A percentile compares a stretch with the other conserved stretches of the same genome.
Evolutionary conservation across 1,140 invertebrate genomes (phyloP).

Genomic region (Bactericera cockerelli): DNA sequence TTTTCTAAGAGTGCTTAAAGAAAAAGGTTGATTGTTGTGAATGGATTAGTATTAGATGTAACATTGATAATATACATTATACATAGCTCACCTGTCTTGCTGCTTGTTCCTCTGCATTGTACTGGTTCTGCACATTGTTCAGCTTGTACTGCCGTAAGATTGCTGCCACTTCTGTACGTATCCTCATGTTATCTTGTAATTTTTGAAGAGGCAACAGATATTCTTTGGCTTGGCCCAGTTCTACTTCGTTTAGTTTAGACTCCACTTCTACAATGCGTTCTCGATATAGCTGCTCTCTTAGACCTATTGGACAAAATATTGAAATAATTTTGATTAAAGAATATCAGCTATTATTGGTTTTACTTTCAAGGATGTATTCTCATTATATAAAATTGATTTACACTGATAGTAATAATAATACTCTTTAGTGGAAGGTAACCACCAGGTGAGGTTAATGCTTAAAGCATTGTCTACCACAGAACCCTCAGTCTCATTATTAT

Average conservation of each 20-base stretch:
- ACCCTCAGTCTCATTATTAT: too few species aligned
- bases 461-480: too few species aligned
- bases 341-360: neutral
- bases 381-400: neutral
- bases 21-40: too few species aligned
- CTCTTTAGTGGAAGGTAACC: conserved; percentile 11
- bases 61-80: too few species aligned
- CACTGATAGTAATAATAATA: too few species aligned
- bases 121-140: conserved; percentile 75
- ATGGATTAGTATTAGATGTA: too few species aligned
- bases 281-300: conserved; percentile 42
- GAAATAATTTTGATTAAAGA: conserved; percentile 9
- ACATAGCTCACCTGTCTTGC: conserved; percentile 78
- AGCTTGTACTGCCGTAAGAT: conserved; percentile 58
- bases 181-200: conserved; percentile 71
- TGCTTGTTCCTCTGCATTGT: conserved; percentile 72
- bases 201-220: conserved; percentile 71
- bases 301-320: conserved; percentile 8
- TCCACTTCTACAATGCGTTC: conserved; percentile 75
- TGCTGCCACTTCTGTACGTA: conserved; percentile 77
- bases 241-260: conserved; percentile 67
- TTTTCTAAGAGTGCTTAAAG: too few species aligned
- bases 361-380: neutral
- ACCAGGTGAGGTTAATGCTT: conserved; percentile 5
- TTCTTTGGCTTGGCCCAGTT: conserved; percentile 65